phyloP scores from a whole-genome alignment of 53 echinoderm and acorn worm genomes.

The Stichopus horrens region DNA sequence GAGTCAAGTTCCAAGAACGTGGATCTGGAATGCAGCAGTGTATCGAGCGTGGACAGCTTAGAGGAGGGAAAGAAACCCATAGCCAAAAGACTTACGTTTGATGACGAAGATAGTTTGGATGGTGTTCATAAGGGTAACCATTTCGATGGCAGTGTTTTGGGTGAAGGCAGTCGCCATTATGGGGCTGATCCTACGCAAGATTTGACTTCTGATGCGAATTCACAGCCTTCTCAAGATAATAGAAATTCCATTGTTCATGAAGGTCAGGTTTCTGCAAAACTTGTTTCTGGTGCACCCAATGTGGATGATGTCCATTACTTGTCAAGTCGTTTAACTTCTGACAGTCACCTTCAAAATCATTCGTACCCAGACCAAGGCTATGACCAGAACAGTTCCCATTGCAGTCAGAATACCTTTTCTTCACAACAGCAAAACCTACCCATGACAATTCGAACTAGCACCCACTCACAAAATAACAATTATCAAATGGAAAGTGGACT shows the following conservation, averaged over 20 bases:
- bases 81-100: neutral
- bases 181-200: neutral
- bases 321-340: neutral
- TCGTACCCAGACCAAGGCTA: neutral
- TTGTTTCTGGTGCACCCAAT: neutral
- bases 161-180: neutral
- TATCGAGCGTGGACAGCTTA: constrained; percentile 88
- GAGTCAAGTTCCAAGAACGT: constrained; percentile 58
- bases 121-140: neutral
- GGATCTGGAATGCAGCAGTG: constrained; percentile 61
- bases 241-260: neutral
- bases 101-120: neutral
- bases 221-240: neutral
- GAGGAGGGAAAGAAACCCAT: constrained; percentile 53
- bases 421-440: neutral
- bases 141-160: neutral
- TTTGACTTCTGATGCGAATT: neutral
- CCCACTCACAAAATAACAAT: neutral
- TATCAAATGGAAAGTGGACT: neutral
- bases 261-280: neutral
- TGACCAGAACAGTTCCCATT: neutral
- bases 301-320: neutral
- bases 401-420: neutral
- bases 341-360: neutral
- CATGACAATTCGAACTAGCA: neutral